Base-by-base conservation (phyloP, 2,797 vertebrate genomes). In the Lepidocolaptes lacrymiger region DNA sequence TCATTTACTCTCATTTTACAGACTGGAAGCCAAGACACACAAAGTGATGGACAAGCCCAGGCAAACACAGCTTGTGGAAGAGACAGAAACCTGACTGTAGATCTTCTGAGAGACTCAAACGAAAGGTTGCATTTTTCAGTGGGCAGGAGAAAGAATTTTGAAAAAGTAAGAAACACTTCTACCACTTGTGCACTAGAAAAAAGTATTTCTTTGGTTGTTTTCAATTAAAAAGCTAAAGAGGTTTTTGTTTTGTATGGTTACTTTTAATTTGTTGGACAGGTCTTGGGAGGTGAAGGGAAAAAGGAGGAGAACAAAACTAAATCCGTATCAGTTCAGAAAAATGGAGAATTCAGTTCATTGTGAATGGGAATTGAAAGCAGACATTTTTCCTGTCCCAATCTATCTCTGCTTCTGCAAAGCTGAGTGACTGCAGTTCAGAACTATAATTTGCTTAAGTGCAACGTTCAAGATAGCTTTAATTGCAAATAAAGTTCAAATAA, bases 401-500 rank as follows among this genome's bases (percentile, higher is more conserved):
- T 36, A 10, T 14, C 36, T 49, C 43, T 91, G 55, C 32, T 84
- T 85, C 74, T 36, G 32, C 63, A 85, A 91, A 93, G 41, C 20
- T 43, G 8, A 91, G 48, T 2, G 5, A 86, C 27, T 48, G 51
- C 52, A 67, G 28, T 66, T 82, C 76, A 87, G 41, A 92, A 92
- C 19, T 34, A n/a, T 9, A 11, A 44, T 91, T 37, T 91, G 64
- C 59, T 62, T 56, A 54, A 89, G 32, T 44, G 48, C 39, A 72
- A 64, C 26, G 14, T 34, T 95, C 51, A 93, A 85, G 85, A 83
- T 3, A 48, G 41, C 36, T 96, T 92, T 89, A 87, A 86, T 66
- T 91, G 58, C 69, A 92, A 91, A 81, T 22, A 75, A 43, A 91
- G 17, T 88, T 92, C 26, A 84, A 82, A 87, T 37, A 67, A 88